phyloP scores from a whole-genome alignment of 2,113 vertebrate genomes.

The Saguinus imperator region DNA sequence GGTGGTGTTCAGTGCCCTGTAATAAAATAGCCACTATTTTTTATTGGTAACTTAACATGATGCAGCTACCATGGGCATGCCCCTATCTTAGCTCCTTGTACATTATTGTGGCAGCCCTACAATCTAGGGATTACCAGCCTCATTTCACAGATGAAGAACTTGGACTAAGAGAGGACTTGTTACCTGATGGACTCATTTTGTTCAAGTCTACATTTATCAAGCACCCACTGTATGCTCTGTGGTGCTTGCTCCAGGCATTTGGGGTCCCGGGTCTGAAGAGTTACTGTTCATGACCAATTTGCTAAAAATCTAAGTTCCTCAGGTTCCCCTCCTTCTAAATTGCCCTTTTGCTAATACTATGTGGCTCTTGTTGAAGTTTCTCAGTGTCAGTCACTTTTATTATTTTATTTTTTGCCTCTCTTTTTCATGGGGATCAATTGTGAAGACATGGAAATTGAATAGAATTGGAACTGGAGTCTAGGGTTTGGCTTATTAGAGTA shows the following conservation, averaged over 20 bases:
- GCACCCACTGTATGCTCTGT: background rate
- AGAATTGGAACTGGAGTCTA: background rate
- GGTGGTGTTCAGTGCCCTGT: background rate
- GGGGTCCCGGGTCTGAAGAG: background rate
- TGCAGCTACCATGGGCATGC: background rate
- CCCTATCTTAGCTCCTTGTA: background rate
- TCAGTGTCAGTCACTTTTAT: background rate
- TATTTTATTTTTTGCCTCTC: background rate
- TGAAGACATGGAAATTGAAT: background rate
- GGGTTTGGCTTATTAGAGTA: background rate
- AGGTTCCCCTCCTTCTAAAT: background rate
- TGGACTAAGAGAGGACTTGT: background rate
- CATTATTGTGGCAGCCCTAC: background rate
- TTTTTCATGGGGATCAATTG: background rate
- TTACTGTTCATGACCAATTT: background rate
- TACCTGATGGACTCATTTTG: background rate
- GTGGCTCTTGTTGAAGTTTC: background rate
- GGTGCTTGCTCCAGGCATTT: background rate
- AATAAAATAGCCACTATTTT: background rate
- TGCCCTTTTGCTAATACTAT: background rate
- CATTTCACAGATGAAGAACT: background rate
- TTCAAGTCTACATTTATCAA: background rate
- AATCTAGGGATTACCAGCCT: background rate
- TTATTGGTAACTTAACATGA: background rate
- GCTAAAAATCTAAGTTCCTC: background rate